Evolutionary conservation across 2,888 invertebrate genomes (phyloP).

Genomic region (Ophion costatus): DNA sequence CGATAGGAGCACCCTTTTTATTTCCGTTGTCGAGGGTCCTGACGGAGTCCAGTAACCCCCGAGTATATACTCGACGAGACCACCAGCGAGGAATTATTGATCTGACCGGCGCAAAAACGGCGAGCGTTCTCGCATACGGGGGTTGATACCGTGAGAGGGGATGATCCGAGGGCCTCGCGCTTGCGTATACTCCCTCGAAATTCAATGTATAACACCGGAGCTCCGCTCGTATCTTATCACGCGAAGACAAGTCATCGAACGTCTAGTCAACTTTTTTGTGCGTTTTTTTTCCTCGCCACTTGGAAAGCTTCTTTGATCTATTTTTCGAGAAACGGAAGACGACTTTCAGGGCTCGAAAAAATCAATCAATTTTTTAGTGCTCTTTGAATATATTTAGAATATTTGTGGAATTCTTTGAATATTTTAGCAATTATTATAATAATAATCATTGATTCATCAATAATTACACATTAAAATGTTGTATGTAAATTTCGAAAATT

Average conservation of each 20-base stretch:
- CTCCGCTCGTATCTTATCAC: slow-evolving; percentile 10
- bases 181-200: slow-evolving; percentile 69
- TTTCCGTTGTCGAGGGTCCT: slow-evolving; percentile 32
- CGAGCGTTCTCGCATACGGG: slow-evolving; percentile 20
- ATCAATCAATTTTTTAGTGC: background rate
- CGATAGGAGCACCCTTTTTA: slow-evolving; percentile 7
- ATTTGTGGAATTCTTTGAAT: background rate
- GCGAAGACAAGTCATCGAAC: slow-evolving; percentile 7
- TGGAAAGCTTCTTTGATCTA: background rate
- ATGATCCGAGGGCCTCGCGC: slow-evolving; percentile 66
- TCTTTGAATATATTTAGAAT: background rate
- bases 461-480: background rate
- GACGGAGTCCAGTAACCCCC: slow-evolving; percentile 46
- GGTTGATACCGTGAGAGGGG: slow-evolving; percentile 40
- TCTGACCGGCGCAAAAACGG: slow-evolving; percentile 68
- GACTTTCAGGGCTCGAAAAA: no score
- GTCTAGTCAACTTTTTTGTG: background rate
- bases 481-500: background rate
- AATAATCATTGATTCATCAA: background rate
- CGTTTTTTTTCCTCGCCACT: background rate
- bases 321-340: background rate
- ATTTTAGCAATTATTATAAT: background rate
- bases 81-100: slow-evolving; percentile 72
- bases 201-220: slow-evolving; percentile 62
- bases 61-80: slow-evolving; percentile 41